phyloP scores from a whole-genome alignment of 2,113 vertebrate species.

The Macrotis lagotis region DNA sequence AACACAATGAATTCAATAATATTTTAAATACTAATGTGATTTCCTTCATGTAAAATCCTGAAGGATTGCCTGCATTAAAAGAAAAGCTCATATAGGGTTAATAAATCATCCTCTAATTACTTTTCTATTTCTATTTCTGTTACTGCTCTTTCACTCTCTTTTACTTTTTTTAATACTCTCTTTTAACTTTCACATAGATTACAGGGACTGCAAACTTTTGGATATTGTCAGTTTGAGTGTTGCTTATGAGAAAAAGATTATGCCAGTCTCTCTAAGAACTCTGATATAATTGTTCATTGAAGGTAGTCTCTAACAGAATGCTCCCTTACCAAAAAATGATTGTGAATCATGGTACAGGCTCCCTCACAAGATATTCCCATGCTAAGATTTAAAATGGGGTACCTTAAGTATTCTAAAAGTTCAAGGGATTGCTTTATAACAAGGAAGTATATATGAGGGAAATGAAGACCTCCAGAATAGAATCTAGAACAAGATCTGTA shows the following conservation, averaged over 20 bases:
- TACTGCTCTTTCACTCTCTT: too few species aligned
- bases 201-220: background rate
- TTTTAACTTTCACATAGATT: background rate
- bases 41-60: background rate
- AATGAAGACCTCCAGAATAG: background rate
- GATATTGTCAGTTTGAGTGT: too few species aligned
- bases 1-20: background rate
- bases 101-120: background rate
- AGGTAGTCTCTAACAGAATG: background rate
- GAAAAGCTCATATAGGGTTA: background rate
- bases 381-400: background rate
- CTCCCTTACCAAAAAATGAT: background rate
- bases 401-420: background rate
- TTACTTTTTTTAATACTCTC: too few species aligned
- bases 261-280: background rate
- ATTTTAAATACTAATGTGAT: background rate
- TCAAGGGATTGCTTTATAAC: background rate
- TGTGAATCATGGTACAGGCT: background rate
- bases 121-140: background rate
- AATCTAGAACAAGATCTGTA: background rate
- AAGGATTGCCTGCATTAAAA: background rate
- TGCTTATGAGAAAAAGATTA: background rate
- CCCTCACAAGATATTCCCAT: background rate
- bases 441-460: background rate
- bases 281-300: background rate